Base-by-base conservation (phyloP, 2,888 invertebrate species). In the Odontomyia ornata region DNA sequence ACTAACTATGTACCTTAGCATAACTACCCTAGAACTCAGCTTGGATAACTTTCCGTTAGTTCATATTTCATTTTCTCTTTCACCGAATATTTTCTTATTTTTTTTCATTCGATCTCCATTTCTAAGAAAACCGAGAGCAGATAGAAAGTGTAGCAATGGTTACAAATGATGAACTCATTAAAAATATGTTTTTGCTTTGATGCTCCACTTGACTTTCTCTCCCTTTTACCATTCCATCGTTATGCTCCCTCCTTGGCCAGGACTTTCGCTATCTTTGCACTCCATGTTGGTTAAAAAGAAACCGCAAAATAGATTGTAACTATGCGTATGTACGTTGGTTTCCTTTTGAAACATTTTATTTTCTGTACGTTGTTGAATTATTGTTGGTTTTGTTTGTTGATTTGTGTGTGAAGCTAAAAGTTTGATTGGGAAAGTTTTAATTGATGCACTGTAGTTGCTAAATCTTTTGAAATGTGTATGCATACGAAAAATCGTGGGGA, bases 371-470 rank as follows among this genome's bases (percentile, higher is more conserved):
- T 47, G 69, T 69, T 69, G 69, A 69, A 69, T 30, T 36, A 36
- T 36, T 69, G 69, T 25, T 69, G 69, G 46, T 69, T 36, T 23
- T 69, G 69, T 46, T 69, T 69, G 69, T 69, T 69, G 69, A 69
- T 69, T 69, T 69, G 69, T 47, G 46, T 25, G 72, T 36, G 36
- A 9, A 36, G 36, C 67, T 77, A 21, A 76, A 78, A 78, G 71
- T 78, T 78, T 78, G 71, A 78, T 78, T 78, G 77, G 62, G 76
- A 78, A 78, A 78, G 76, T 78, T 78, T 78, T 78, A 78, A 78
- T 78, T 78, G 77, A 76, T 76, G 77, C 76, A 76, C 76, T 65
- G 75, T 47, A 73, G 36, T 60, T 60, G 36, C 57, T 57, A 73
- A 60, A 73, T 43, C 36, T 73, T 73, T 28, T 73, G 57, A 73